Base-by-base conservation (phyloP, 1,140 invertebrate genomes). In the Drosophila rhopaloa region DNA sequence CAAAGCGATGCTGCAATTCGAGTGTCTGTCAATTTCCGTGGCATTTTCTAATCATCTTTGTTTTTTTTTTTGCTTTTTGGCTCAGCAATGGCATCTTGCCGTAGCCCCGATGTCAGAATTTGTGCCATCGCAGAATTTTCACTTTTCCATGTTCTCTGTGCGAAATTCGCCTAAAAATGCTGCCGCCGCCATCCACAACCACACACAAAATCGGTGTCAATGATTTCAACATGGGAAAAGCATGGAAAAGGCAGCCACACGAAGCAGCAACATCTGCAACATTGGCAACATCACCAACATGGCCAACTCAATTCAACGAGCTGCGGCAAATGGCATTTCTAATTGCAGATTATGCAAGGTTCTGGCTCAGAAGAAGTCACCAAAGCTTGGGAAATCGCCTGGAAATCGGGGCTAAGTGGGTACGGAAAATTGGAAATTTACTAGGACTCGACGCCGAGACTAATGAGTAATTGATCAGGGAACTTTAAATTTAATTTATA, bases 171-270 rank as follows among this genome's bases (percentile, higher is more conserved):
- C 81, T 84, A 85, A 84, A 84, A 84, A 80, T 77, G 58, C 46
- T 44, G 50, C 67, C 59, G 62, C 43, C 19, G 37, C 60, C 38
- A 32, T 41, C 47, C n/a, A 29, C 47, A 53, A 16, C 29, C 55
- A 60, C 44, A 47, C 61, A 66, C 76, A 63, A 81, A 85, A 85
- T 85, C 80, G 82, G 82, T 85, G 82, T 85, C 82, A 85, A 85
- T 85, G 82, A 81, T 86, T 85, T 85, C 73, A 86, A 85, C 82
- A 81, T 85, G 79, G 81, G 81, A 84, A 84, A 85, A 71, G 60
- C 76, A 53, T 37, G 50, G 50, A 37, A 19, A 53, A 70, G 55
- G 41, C 16, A 41, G 46, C 46, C 53, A 50, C 76, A 79, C 37
- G 51, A 43, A 75, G 54, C 46, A 54, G 65, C 55, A 68, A 29